Evolutionary conservation across 2,888 invertebrate genomes (phyloP), one percentile per base, ranked within the genome.

Genomic region (Thecocarcelia acutangulata): DNA sequence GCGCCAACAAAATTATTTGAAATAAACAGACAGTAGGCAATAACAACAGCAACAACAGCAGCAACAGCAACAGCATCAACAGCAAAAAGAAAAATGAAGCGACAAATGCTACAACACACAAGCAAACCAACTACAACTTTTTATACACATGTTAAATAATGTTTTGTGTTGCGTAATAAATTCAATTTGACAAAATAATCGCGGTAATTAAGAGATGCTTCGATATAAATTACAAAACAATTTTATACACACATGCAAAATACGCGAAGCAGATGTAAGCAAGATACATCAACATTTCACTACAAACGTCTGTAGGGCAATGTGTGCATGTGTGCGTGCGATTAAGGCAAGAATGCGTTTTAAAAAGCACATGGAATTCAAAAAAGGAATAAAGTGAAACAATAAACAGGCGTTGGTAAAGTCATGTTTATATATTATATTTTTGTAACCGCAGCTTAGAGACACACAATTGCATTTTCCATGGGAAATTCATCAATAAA

Each of bases 101-200:
- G 33, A 56, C 46, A 80, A 52, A 37, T 46, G 15, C 40, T 50
- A 54, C 52, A 76, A 61, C 21, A 46, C 52, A 46, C 64, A 54
- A 70, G 48, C 74, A 54, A 17, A 54, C 72, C 74, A 63, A 52
- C 64, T 63, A 61, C 28, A 72, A 61, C 76, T 68, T 56, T 78
- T 77, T 78, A 56, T 78, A 78, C 82, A 82, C 78, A 82, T 82
- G 78, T 83, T 79, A 81, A 83, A 80, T 81, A 76, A 80, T 83
- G 81, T 79, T 80, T 81, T 77, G 50, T 64, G 80, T 72, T 78
- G 80, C 78, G 70, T 76, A 78, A 83, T 83, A 84, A 80, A 83
- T 80, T 83, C 83, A 80, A 78, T 84, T 84, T 83, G 72, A 77
- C 81, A 81, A 83, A 84, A 81, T 84, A 81, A 81, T 83, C 81